Base-by-base conservation (phyloP, 1,140 invertebrate species). In the Akabosia matsudoensis region DNA sequence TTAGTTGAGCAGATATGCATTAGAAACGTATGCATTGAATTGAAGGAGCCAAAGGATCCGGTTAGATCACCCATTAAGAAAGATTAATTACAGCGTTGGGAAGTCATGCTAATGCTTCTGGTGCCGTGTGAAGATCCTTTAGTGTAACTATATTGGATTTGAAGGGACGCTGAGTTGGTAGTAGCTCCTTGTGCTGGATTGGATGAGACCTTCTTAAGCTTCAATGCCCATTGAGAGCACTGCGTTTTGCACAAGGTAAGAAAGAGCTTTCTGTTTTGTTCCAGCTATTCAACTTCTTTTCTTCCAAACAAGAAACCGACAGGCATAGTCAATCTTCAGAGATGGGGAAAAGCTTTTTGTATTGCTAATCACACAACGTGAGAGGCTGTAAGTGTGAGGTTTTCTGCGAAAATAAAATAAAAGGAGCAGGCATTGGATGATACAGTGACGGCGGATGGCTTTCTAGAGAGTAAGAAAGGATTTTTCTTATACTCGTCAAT, bases 41-140 rank as follows among this genome's bases (percentile, higher is more conserved):
- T 24, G 14, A 22, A 61, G 24, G 54, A 61, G 24, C 14, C 7
- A 67, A 67, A 67, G 61, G 30, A 67, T 24, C 3, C 61, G 61
- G 61, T 31, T 67, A 67, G 61, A 67, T 67, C 61, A 31, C 61
- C 61, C 61, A 67, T 67, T 67, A 67, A 67, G 61, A 67, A 67
- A 67, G 61, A 67, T 67, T 67, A 67, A 67, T 67, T 67, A 67
- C 61, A 67, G 61, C 61, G 28, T 67, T 67, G 61, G 61, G 61
- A 67, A 67, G 61, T 28, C 61, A 67, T 67, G 61, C 61, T 67
- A 67, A 67, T 67, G 61, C 61, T 67, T 4, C 30, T 4, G 26
- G 3, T n/a, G 54, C 54, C 7, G 54, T 61, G 54, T 61, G 54
- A 16, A 10, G 10, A 51, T 61, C 13, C 7, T n/a, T 61, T n/a